Evolutionary conservation across 2,113 vertebrate species (phyloP).

Genomic region (Pelusios castaneus): DNA sequence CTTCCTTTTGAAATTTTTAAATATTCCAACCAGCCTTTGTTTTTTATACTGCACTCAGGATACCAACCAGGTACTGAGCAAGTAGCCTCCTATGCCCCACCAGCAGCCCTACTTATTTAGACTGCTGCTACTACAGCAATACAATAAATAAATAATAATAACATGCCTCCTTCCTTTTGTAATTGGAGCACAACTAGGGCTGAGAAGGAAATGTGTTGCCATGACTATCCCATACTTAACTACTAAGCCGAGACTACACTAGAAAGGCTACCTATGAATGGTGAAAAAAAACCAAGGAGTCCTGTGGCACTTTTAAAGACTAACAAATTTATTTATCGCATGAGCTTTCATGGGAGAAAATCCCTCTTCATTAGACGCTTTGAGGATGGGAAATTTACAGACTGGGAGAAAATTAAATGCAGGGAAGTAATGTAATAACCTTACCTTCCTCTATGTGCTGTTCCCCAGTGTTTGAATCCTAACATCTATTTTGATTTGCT

Average conservation of each 20-base stretch:
- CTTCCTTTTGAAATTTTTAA: background rate
- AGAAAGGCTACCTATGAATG: background rate
- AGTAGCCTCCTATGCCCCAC: background rate
- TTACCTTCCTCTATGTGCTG: too few species aligned
- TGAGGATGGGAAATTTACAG: too few species aligned
- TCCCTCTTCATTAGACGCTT: too few species aligned
- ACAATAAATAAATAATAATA: background rate
- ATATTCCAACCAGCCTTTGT: background rate
- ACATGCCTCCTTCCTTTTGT: background rate
- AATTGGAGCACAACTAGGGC: background rate
- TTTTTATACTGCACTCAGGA: background rate
- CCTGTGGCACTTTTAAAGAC: too few species aligned
- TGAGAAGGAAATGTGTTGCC: background rate
- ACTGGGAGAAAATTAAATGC: too few species aligned
- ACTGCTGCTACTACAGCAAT: too few species aligned
- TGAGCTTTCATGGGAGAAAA: too few species aligned
- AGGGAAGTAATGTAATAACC: too few species aligned
- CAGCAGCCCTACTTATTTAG: background rate
- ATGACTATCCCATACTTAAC: fast-evolving
- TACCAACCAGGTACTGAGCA: background rate
- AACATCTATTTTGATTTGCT: too few species aligned
- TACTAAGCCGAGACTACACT: background rate
- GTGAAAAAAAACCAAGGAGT: too few species aligned
- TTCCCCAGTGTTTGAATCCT: too few species aligned
- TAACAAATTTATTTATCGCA: too few species aligned